Evolutionary conservation across 1,140 invertebrate genomes (phyloP).

Genomic region (Leguminivora glycinivorella): DNA sequence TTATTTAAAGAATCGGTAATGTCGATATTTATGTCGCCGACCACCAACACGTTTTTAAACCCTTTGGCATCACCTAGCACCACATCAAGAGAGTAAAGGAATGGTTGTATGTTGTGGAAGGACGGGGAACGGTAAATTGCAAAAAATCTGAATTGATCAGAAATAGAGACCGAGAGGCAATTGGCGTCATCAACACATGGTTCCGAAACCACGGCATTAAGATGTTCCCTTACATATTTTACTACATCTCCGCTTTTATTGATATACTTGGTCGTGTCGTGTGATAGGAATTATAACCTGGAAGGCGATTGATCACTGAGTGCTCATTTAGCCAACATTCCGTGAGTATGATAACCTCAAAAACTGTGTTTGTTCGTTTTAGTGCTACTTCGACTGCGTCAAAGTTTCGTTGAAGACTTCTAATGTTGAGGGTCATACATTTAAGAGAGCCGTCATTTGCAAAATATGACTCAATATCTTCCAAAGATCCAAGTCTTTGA

Average conservation of each 20-base stretch:
- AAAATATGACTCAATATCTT: not conserved
- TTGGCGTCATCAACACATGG: not conserved
- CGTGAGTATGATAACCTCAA: slow-evolving; percentile 15
- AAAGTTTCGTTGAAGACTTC: not conserved
- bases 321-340: slow-evolving; percentile 11
- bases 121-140: slow-evolving; percentile 14
- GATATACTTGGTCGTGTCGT: slow-evolving; percentile 1
- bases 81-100: not conserved
- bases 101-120: not conserved
- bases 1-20: not conserved
- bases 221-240: not conserved
- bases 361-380: not conserved
- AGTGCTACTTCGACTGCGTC: not conserved
- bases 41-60: not conserved
- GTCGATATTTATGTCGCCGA: slow-evolving; percentile 1
- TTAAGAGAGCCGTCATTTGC: not conserved
- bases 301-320: not conserved
- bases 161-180: not conserved
- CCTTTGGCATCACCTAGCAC: not conserved
- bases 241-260: slow-evolving; percentile 13
- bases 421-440: not conserved
- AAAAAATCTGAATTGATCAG: not conserved
- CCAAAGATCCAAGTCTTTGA: not conserved
- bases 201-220: not conserved
- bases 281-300: not conserved